Percentiles rank a stretch among this genome's conserved stretches.
Conservation (phyloP, 2,888 invertebrate genomes). For the Thalpophila matura region DNA sequence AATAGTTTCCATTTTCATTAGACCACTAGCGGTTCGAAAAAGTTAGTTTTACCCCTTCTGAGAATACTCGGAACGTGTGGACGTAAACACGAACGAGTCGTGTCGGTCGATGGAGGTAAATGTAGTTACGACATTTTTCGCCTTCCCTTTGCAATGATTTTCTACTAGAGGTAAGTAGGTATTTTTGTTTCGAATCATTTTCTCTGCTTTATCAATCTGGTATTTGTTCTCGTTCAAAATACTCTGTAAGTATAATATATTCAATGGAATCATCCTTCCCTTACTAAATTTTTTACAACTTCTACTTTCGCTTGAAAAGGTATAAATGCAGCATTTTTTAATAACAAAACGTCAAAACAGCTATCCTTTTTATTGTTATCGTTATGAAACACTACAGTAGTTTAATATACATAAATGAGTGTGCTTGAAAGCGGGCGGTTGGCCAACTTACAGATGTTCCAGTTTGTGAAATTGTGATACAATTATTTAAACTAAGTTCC, state of each 20-base stretch:
- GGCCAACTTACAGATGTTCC: conserved; percentile 61
- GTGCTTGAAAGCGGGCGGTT: conserved; percentile 23
- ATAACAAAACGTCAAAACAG: neutral
- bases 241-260: neutral
- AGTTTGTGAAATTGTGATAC: conserved; percentile 62
- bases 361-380: conserved; percentile 11
- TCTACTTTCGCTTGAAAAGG: neutral
- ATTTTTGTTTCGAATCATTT: conserved; percentile 1
- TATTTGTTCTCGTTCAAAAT: neutral
- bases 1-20: conserved; percentile 23
- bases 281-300: neutral
- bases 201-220: neutral
- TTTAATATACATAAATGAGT: conserved; percentile 34
- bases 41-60: conserved; percentile 22
- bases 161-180: too few relatives aligned
- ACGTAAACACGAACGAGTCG: conserved; percentile 28
- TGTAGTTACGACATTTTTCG: conserved; percentile 35
- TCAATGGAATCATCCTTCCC: neutral
- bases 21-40: conserved; percentile 13
- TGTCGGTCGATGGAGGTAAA: conserved; percentile 8
- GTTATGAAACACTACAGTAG: conserved; percentile 10
- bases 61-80: conserved; percentile 28
- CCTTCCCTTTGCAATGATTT: conserved; percentile 24
- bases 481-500: conserved; percentile 62
- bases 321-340: neutral